Percentiles rank a stretch among this genome's conserved stretches.
Evolutionary conservation across 2,888 invertebrate genomes (phyloP).

Genomic region (Ischnus inquisitorius): DNA sequence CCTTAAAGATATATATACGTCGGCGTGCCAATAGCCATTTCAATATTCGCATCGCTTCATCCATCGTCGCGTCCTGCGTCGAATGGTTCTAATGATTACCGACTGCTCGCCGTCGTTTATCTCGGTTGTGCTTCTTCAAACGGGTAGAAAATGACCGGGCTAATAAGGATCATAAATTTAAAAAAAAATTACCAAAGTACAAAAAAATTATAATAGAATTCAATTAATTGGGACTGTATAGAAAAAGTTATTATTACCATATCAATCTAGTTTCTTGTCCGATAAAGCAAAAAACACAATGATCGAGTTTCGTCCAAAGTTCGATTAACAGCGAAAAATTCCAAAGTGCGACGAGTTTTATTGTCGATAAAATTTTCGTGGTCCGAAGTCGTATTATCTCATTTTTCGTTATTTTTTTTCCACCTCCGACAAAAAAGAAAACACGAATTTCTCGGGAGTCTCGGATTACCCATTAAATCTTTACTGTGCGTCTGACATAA

Average conservation of each 20-base stretch:
- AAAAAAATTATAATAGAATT: too few relatives aligned
- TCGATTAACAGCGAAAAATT: too few relatives aligned
- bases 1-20: neutral
- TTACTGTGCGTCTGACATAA: neutral
- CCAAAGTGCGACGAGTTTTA: too few relatives aligned
- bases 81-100: neutral
- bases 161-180: neutral
- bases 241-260: neutral
- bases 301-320: too few relatives aligned
- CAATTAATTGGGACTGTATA: neutral
- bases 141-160: neutral
- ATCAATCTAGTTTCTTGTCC: too few relatives aligned
- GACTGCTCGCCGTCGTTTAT: neutral
- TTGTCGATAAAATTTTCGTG: too few relatives aligned
- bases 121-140: neutral
- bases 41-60: slow-evolving; percentile 41
- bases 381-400: too few relatives aligned
- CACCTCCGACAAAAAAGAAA: neutral
- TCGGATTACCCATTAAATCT: too few relatives aligned
- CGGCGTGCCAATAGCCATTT: slow-evolving; percentile 24
- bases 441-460: neutral
- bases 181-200: neutral
- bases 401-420: too few relatives aligned
- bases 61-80: neutral
- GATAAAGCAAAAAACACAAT: too few relatives aligned